Evolutionary conservation across 2,888 invertebrate species (phyloP), one percentile per base, ranked within the genome.

Genomic region (Cactoblastis cactorum): DNA sequence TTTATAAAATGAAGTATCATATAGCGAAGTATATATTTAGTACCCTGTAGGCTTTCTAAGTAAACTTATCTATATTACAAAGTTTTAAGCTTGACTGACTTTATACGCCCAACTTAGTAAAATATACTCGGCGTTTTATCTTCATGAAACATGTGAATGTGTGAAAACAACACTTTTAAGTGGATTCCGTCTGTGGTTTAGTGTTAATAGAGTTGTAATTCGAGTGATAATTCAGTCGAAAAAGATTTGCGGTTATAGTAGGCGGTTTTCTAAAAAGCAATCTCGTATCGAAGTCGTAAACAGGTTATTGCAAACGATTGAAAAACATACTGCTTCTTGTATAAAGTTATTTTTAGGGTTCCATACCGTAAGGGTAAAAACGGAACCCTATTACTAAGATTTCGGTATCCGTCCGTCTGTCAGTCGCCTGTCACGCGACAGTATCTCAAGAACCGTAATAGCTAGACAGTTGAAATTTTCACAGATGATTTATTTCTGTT

Each of bases 121-220:
- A 43, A 43, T 43, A 28, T 43, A 43, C 43, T 43, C 15, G 28
- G 28, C 43, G 43, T 28, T 43, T 43, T 43, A 43, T 43, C 28
- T 32, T 24, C 17, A 11, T 28, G 43, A 32, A 43, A 43, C 43
- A 28, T 43, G 15, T 43, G 17, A 8, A 4, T 19, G 19, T 24
- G 41, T 17, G 43, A 15, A 43, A 15, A 43, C 28, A 43, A 28
- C 32, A 43, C 15, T 43, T 43, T 43, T 18, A 43, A 28, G 14
- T 24, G 28, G 24, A 43, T 43, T 5, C 9, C 14, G 39, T 12
- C 22, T 41, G 39, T 41, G 39, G 39, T 22, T 41, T 22, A 41
- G 8, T 22, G 39, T 22, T 41, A 41, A 41, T 41, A 41, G 39
- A 41, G 22, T 22, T 41, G 22, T 11, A 6, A 22, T 22, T 41